These are phyloP conservation scores for Mamestra configurata DNA, from an alignment of 1,140 invertebrate genomes.

Conservation along the genomic window DNA sequence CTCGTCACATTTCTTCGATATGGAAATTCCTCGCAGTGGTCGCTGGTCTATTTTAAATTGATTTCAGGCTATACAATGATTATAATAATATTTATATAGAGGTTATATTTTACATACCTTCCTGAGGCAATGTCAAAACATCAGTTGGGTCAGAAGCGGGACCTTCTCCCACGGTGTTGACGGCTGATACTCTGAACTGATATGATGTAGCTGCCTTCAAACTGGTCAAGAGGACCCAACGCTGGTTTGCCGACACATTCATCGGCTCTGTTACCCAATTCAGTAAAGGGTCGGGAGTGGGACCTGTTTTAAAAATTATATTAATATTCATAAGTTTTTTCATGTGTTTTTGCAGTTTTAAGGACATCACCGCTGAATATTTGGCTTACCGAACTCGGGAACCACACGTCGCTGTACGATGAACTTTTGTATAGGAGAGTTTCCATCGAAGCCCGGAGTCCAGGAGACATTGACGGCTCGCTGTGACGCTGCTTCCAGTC, in stretches of 20 bases:
- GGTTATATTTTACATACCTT: constrained; percentile 90
- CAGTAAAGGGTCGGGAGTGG: constrained; percentile 93
- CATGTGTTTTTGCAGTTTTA: background rate
- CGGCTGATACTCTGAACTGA: constrained; percentile 98
- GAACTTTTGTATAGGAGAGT: constrained; percentile 97
- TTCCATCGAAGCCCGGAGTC: constrained; percentile 98
- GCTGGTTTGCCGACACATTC: constrained; percentile 94
- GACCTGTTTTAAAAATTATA: constrained; percentile 88
- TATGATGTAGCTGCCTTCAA: constrained; percentile 98
- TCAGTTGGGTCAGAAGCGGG: constrained; percentile 96
- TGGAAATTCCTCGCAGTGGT: background rate
- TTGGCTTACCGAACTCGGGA: constrained; percentile 92
- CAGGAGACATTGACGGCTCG: constrained; percentile 96
- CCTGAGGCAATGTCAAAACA: constrained; percentile 96
- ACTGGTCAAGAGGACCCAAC: constrained; percentile 94
- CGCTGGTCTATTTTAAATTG: background rate
- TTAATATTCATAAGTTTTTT: background rate
- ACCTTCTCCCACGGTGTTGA: constrained; percentile 98
- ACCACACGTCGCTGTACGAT: constrained; percentile 97
- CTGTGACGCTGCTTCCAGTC: constrained; percentile 89
- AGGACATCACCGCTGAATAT: background rate
- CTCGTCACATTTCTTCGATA: no score
- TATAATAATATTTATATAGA: background rate
- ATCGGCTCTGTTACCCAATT: constrained; percentile 97
- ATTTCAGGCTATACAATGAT: background rate